phyloP scores from a whole-genome alignment of 2,113 vertebrate species.

The Psittacara wagleri region DNA sequence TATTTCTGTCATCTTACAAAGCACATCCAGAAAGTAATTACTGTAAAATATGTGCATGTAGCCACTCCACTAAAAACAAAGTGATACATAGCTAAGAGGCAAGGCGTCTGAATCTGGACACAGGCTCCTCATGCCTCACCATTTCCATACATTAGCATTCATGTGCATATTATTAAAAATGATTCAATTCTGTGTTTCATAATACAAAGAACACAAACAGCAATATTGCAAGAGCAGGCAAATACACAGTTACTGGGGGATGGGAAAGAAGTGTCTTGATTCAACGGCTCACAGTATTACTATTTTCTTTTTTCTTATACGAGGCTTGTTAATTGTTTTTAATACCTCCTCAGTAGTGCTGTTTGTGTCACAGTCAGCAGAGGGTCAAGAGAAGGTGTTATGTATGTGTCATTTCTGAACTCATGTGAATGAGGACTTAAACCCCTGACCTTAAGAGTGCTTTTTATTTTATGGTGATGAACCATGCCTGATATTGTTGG shows the following conservation, averaged over 20 bases:
- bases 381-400: constrained; percentile 4
- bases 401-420: constrained; percentile 58
- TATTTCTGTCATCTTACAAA: constrained; percentile 76
- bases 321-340: constrained; percentile 48
- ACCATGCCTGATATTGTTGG: constrained; percentile 70
- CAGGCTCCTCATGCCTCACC: constrained; percentile 3
- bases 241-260: not conserved
- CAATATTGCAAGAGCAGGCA: not conserved
- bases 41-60: constrained; percentile 73
- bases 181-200: constrained; percentile 24
- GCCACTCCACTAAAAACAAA: constrained; percentile 61
- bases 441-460: constrained; percentile 62
- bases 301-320: not conserved
- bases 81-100: constrained; percentile 59
- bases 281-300: not conserved
- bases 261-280: not conserved
- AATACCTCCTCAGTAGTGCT: not conserved
- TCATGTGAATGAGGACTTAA: constrained; percentile 58
- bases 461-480: constrained; percentile 77
- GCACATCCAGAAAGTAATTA: constrained; percentile 75
- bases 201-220: constrained; percentile 40
- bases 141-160: constrained; percentile 72
- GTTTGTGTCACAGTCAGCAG: not conserved
- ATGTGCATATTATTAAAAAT: constrained; percentile 64
- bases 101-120: constrained; percentile 30